phyloP scores from a whole-genome alignment of 2,888 invertebrate genomes.

The Limnephilus lunatus region DNA sequence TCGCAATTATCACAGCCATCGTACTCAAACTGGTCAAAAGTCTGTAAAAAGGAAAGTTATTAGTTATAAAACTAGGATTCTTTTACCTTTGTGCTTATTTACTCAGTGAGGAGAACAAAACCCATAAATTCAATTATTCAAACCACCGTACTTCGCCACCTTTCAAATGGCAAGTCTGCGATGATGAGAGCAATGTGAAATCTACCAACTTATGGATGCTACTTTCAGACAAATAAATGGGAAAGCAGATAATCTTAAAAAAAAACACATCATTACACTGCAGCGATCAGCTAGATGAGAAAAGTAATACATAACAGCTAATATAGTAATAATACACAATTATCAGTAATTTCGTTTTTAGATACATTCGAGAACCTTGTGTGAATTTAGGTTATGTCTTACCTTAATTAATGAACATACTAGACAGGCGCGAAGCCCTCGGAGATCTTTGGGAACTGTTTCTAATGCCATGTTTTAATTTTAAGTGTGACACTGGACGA shows the following conservation, averaged over 20 bases:
- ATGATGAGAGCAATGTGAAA: too few relatives aligned
- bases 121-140: too few relatives aligned
- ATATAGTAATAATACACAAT: neutral
- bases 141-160: too few relatives aligned
- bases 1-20: constrained; percentile 99
- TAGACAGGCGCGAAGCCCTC: constrained; percentile 90
- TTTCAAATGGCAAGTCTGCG: too few relatives aligned
- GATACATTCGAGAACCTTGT: neutral
- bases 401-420: constrained; percentile 94
- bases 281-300: neutral
- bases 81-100: neutral
- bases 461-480: constrained; percentile 79
- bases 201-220: too few relatives aligned
- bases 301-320: neutral
- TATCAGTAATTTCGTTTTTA: neutral
- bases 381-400: constrained; percentile 63
- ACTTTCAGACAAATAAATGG: too few relatives aligned
- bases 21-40: constrained; percentile 97
- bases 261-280: neutral
- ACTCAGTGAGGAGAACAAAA: neutral
- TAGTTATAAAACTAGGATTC: neutral
- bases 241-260: neutral
- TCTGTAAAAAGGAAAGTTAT: constrained; percentile 78
- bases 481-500: constrained; percentile 45
- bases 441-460: constrained; percentile 90